Evolutionary conservation across 2,888 invertebrate species (phyloP).

Genomic region (Zaprionus lineosus): DNA sequence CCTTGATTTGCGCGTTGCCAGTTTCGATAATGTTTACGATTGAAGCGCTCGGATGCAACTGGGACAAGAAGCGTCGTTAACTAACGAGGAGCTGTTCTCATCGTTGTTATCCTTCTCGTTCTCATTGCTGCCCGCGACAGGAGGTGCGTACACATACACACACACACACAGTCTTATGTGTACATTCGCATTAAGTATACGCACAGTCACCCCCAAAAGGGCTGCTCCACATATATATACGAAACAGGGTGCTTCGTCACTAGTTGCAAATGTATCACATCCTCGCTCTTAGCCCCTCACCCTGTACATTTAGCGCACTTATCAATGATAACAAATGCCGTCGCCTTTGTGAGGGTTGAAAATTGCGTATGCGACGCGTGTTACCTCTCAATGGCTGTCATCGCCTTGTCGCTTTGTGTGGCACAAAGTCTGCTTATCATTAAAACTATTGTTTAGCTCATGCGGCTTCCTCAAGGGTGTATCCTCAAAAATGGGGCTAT

Average conservation of each 20-base stretch:
- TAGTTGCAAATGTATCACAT: not conserved
- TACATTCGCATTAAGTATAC: conserved; percentile 48
- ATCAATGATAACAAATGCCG: conserved; percentile 68
- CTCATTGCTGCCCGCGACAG: conserved; percentile 33
- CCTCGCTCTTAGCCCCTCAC: conserved; percentile 26
- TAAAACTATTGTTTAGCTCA: conserved; percentile 41
- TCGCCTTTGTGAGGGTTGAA: conserved; percentile 63
- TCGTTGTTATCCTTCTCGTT: conserved; percentile 50
- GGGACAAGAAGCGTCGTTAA: conserved; percentile 74
- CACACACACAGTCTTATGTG: conserved; percentile 26
- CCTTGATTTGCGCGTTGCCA: conserved; percentile 66
- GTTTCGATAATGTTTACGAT: conserved; percentile 74
- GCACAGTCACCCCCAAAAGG: conserved; percentile 54
- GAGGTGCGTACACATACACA: conserved; percentile 53
- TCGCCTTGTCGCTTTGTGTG: conserved; percentile 15
- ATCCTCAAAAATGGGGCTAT: not conserved
- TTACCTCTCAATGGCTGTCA: conserved; percentile 21
- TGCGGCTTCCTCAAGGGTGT: not conserved
- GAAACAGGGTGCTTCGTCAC: conserved; percentile 37
- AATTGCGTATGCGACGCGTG: conserved; percentile 60
- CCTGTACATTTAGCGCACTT: conserved; percentile 63
- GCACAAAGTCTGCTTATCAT: conserved; percentile 32
- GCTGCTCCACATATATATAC: conserved; percentile 24
- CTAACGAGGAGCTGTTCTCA: conserved; percentile 62
- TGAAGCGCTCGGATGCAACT: conserved; percentile 81